These are phyloP conservation scores for Archips xylosteana DNA, from an alignment of 2,888 invertebrate genomes.

Conservation along the genomic window DNA sequence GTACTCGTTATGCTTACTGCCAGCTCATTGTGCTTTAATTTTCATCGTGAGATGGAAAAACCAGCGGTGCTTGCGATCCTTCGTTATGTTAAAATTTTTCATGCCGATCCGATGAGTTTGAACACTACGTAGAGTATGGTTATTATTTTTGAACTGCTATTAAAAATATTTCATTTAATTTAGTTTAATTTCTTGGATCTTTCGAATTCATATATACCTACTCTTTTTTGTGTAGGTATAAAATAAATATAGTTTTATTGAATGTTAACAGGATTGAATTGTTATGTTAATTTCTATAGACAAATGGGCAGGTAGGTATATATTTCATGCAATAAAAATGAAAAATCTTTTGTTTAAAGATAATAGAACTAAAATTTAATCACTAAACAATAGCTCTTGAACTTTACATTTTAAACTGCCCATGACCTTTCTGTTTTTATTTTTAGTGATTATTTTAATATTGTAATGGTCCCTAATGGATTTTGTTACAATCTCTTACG, in stretches of 20 bases:
- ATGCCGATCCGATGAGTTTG: too few species aligned
- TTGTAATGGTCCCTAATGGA: slow-evolving; percentile 12
- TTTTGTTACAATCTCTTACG: not conserved
- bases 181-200: too few species aligned
- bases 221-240: not conserved
- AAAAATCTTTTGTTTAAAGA: not conserved
- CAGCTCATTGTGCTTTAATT: too few species aligned
- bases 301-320: not conserved
- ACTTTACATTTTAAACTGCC: slow-evolving; percentile 16
- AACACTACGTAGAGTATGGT: too few species aligned
- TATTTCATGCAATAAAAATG: not conserved
- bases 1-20: too few species aligned
- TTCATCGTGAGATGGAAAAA: too few species aligned
- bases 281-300: not conserved
- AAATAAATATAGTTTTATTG: not conserved
- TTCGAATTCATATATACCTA: not conserved
- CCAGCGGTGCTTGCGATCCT: too few species aligned
- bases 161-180: too few species aligned
- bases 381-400: slow-evolving; percentile 10
- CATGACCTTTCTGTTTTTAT: slow-evolving; percentile 8
- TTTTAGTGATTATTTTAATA: not conserved
- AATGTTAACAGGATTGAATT: not conserved
- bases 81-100: too few species aligned
- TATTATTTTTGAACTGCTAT: too few species aligned
- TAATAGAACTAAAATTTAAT: not conserved